Conservation (phyloP, 1,140 invertebrate species). For the Nephila pilipes region DNA sequence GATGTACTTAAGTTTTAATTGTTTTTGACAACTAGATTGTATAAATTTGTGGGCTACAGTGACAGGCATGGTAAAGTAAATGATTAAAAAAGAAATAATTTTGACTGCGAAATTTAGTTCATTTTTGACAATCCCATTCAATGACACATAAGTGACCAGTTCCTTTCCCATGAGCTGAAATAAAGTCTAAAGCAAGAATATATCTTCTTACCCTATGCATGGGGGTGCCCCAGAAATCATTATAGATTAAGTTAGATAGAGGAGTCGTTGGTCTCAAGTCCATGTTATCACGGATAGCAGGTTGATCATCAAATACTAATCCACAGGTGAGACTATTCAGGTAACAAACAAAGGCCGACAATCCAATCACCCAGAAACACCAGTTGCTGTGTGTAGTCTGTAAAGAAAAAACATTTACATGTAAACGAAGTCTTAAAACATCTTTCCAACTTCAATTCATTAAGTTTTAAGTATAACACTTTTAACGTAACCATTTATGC, state of each 20-base stretch:
- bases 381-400: background rate
- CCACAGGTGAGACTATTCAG: constrained; percentile 94
- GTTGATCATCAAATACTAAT: constrained; percentile 97
- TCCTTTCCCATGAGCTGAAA: too few relatives aligned
- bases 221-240: constrained; percentile 78
- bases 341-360: constrained; percentile 82
- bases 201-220: constrained; percentile 67
- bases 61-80: too few relatives aligned
- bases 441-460: too few relatives aligned
- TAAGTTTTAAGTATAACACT: too few relatives aligned
- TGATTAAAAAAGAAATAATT: too few relatives aligned
- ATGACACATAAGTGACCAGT: too few relatives aligned
- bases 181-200: background rate
- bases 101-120: too few relatives aligned
- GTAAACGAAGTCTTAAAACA: background rate
- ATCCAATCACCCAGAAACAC: background rate
- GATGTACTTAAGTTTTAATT: too few relatives aligned
- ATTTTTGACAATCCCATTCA: too few relatives aligned
- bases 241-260: constrained; percentile 50
- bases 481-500: too few relatives aligned
- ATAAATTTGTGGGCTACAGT: too few relatives aligned
- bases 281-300: constrained; percentile 97
- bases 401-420: background rate
- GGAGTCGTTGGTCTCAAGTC: constrained; percentile 85
- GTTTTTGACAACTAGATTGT: too few relatives aligned